phyloP scores from a whole-genome alignment of 2,113 vertebrate species.

The Parus major region DNA sequence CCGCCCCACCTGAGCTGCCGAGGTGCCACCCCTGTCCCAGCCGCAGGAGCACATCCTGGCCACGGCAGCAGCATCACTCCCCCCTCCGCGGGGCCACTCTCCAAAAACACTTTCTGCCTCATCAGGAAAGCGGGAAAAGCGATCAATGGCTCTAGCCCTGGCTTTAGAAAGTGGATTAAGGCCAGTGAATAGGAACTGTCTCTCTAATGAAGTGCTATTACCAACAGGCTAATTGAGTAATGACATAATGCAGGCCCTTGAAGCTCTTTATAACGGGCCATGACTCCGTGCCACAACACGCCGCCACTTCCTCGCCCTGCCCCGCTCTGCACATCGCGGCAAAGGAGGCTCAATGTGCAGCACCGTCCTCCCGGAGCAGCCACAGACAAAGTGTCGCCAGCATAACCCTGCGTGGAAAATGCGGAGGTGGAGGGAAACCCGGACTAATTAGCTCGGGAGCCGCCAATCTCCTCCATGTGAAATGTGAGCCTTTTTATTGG shows the following conservation, averaged over 20 bases:
- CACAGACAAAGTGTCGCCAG: constrained; percentile 82
- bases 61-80: rapidly evolving
- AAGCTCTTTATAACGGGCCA: constrained; percentile 28
- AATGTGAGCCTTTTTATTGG: constrained; percentile 70
- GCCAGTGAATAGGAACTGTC: constrained; percentile 61
- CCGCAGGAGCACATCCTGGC: not conserved
- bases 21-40: not conserved
- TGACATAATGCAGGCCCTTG: constrained; percentile 67
- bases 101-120: not conserved
- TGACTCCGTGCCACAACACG: constrained; percentile 39
- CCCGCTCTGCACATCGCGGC: constrained; percentile 28
- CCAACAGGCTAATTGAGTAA: constrained; percentile 71
- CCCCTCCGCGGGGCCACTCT: not conserved
- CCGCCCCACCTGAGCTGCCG: rapidly evolving
- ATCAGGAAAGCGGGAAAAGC: not conserved
- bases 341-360: constrained; percentile 54
- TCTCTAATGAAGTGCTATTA: constrained; percentile 72
- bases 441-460: constrained; percentile 70
- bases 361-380: constrained; percentile 54
- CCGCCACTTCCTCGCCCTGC: constrained; percentile 18
- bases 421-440: constrained; percentile 76
- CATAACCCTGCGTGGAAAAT: constrained; percentile 84
- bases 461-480: constrained; percentile 67
- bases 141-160: constrained; percentile 9
- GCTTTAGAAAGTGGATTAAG: constrained; percentile 63